Conservation (phyloP, 2,888 invertebrate genomes). For the Synanthedon andrenaeformis region DNA sequence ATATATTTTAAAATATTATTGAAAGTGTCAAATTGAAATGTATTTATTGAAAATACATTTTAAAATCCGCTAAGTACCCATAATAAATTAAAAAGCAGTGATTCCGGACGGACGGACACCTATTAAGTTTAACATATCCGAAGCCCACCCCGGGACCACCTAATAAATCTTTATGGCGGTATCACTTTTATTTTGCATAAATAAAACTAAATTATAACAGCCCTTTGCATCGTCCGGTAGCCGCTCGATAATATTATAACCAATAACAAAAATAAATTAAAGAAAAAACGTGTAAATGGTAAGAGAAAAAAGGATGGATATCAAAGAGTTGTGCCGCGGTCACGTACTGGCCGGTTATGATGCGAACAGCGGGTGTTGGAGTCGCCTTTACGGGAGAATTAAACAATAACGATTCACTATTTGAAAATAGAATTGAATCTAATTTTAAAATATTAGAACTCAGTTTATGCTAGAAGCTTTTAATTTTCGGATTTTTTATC, state of each 20-base stretch:
- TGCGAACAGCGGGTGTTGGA: slow-evolving; percentile 48
- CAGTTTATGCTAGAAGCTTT: no score
- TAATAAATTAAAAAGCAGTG: slow-evolving; percentile 16
- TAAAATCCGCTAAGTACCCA: slow-evolving; percentile 3
- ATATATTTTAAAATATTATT: no score
- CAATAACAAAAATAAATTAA: slow-evolving; percentile 61
- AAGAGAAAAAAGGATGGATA: slow-evolving; percentile 48
- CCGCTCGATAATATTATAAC: slow-evolving; percentile 64
- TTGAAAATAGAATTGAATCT: slow-evolving; percentile 17
- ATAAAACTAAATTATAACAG: slow-evolving; percentile 65
- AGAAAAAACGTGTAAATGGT: slow-evolving; percentile 44
- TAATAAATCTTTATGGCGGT: slow-evolving; percentile 54
- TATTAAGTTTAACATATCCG: neutral
- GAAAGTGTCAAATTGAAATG: no score
- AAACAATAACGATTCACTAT: slow-evolving; percentile 37
- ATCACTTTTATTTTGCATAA: slow-evolving; percentile 67
- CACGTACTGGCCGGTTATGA: slow-evolving; percentile 64
- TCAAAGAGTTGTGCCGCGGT: slow-evolving; percentile 59
- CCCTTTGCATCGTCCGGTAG: slow-evolving; percentile 63
- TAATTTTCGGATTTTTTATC: no score
- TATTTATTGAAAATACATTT: no score
- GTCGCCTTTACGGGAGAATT: slow-evolving; percentile 40
- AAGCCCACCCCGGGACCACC: slow-evolving; percentile 32
- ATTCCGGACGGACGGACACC: neutral
- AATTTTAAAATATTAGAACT: slow-evolving; percentile 26